Evolutionary conservation across 2,113 vertebrate genomes (phyloP).

Genomic region (Prolemur simus): DNA sequence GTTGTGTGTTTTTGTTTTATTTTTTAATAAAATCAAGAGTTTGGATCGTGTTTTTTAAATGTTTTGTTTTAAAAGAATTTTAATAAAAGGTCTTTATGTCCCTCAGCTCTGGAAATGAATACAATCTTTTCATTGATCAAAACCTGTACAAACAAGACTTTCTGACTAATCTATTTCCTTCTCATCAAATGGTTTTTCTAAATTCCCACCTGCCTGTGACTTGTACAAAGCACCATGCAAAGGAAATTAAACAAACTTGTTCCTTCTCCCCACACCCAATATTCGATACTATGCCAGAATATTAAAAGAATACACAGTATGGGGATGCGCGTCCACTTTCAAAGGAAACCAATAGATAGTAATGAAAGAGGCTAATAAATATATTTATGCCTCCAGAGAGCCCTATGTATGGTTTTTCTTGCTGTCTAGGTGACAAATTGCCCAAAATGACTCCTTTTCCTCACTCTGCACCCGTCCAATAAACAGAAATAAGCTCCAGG

Average conservation of each 20-base stretch:
- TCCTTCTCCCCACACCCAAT: neutral
- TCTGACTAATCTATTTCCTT: neutral
- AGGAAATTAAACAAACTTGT: constrained; percentile 11
- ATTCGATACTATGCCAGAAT: neutral
- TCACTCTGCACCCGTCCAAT: constrained; percentile 11
- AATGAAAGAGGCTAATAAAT: constrained; percentile 37
- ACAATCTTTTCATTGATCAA: neutral
- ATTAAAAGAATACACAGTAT: neutral
- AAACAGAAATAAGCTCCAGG: constrained; percentile 28
- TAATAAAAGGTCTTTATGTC: neutral
- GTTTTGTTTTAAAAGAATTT: neutral
- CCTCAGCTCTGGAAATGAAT: constrained; percentile 1
- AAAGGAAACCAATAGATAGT: neutral
- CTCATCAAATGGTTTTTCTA: neutral
- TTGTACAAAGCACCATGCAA: neutral
- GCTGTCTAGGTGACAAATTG: constrained; percentile 49
- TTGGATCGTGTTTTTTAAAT: neutral
- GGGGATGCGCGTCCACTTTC: neutral
- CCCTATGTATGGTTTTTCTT: neutral
- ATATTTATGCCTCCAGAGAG: constrained; percentile 39
- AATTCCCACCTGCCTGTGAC: constrained; percentile 18
- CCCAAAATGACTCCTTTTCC: constrained; percentile 50
- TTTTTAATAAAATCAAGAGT: constrained; percentile 14
- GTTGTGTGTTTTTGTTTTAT: neutral
- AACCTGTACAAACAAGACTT: constrained; percentile 9